Base-by-base conservation (phyloP, 2,113 vertebrate genomes). In the Pterophyllum scalare region DNA sequence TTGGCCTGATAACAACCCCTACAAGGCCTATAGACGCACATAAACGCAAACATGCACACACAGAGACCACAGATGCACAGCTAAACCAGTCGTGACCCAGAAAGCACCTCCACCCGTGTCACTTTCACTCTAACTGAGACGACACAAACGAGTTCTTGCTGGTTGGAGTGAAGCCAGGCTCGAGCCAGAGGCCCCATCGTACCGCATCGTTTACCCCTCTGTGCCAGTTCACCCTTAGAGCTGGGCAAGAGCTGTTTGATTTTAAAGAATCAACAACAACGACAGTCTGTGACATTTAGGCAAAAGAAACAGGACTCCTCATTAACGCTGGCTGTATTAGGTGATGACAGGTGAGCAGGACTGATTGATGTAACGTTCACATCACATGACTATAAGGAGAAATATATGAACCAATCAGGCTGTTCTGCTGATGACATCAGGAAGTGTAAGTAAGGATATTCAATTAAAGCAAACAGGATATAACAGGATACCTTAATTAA, bases 1-100 rank as follows among this genome's bases (percentile, higher is more conserved):
- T 3, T 91, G 87, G 79, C 91, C 80, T 93, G 95, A 96, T 96
- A 96, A 84, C 95, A 95, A 96, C 97, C 96, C 95, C 94, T 60
- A 86, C 82, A 52, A 74, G 72, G 75, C 79, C 56, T 77, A 38
- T 17, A 5, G 46, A 75, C 35, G 58, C 59, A 75, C 54, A 81
- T 17, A 82, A 72, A 72, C 20, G 64, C 59, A 61, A 40, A 40
- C 24, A 67, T 6, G 40, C 43, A 13, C 65, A 74, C 54, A 61
- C 59, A 67, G 75, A 75, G 19, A 79, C 57, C 46, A 57, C 33
- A 24, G 80, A 81, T 81, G 70, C 80, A 64, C 79, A 59, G 60
- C 84, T 82, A 81, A 89, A 82, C 87, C 86, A 81, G 83, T 65
- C 83, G 22, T 72, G 84, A 61, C 90, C 88, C 86, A 88, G 88